Base-by-base conservation (phyloP, 2,888 invertebrate species). In the Archaeoteleia sp. region DNA sequence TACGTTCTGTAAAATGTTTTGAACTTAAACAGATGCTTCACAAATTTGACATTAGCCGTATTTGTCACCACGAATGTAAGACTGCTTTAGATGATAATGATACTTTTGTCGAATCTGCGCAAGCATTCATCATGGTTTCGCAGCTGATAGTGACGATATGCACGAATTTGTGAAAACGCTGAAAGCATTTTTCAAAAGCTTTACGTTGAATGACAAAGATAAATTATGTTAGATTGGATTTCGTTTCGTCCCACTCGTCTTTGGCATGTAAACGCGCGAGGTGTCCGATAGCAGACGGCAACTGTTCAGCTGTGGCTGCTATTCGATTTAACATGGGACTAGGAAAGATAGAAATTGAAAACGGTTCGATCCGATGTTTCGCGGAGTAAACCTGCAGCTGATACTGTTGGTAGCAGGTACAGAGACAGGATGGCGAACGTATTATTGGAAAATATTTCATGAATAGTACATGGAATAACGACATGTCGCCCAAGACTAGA, bases 371-470 rank as follows among this genome's bases (percentile, higher is more conserved):
- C 49, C 42, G 43, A 55, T 57, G 63, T 42, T 51, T 49, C 63
- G 55, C 27, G 43, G 32, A 63, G 43, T 34, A 39, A 43, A 63
- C 57, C 63, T 65, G 63, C 63, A 57, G 40, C 51, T 40, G 51
- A 43, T 43, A 55, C 49, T 37, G 49, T 25, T 13, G 35, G 37
- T 42, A 62, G 53, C 48, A 54, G 14, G 42, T 37, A 48, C 12
- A 32, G 17, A 61, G 48, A 62, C 55, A 55, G 34, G 49, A 55
- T 12, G 29, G 20, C 30, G 42, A 37, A 49, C 37, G 37, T 63
- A 55, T 55, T 57, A 65, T 51, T 51, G 49, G 57, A 57, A 49
- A 57, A 65, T 65, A 63, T 63, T 55, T 63, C 46, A 62, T 48
- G 46, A 54, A 53, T 46, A 62, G 40, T 54, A 46, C 46, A 48